These are phyloP conservation scores for Timema podura DNA, from an alignment of 2,888 invertebrate genomes.

Conservation along the genomic window DNA sequence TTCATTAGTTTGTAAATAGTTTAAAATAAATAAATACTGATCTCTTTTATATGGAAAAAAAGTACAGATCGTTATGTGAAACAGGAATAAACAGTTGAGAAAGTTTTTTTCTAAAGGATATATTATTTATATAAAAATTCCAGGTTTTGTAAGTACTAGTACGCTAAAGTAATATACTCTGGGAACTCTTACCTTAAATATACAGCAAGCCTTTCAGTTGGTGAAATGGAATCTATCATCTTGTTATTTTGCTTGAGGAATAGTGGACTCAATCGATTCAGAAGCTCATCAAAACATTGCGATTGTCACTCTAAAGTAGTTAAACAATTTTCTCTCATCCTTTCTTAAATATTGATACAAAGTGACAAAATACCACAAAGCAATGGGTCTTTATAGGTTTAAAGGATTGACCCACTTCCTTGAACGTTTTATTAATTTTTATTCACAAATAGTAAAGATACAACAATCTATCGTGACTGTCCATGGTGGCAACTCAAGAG, in stretches of 20 bases:
- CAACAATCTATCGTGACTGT: no score
- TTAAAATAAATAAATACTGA: no score
- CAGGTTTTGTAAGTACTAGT: no score
- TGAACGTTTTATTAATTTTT: not conserved
- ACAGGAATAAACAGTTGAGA: no score
- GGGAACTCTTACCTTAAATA: not conserved
- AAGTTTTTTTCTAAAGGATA: no score
- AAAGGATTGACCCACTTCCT: not conserved
- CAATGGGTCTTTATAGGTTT: not conserved
- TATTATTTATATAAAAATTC: no score
- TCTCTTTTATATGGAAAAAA: no score
- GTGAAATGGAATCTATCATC: constrained; percentile 5
- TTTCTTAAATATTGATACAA: not conserved
- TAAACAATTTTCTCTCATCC: not conserved
- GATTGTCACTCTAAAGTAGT: not conserved
- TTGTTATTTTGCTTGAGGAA: not conserved
- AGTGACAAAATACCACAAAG: not conserved
- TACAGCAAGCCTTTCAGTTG: not conserved
- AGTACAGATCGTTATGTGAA: no score
- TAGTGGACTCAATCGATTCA: not conserved
- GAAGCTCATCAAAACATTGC: not conserved
- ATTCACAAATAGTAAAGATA: no score
- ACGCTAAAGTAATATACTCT: no score
- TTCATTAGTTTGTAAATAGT: no score
- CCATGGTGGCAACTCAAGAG: no score